Base-by-base conservation (phyloP, 2,113 vertebrate species). In the Struthidea cinerea region DNA sequence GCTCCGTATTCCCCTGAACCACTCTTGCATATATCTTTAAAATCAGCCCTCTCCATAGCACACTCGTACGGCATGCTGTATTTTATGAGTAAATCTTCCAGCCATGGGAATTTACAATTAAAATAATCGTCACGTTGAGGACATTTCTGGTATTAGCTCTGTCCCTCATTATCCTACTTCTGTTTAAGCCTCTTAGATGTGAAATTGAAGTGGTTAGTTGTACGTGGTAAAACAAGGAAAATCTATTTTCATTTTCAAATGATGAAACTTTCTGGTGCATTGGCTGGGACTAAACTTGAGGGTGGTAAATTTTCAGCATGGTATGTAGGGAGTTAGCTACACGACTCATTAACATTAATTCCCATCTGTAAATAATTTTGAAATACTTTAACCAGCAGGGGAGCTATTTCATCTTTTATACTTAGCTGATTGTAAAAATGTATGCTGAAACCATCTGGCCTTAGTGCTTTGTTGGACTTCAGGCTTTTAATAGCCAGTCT, bases 391-490 rank as follows among this genome's bases (percentile, higher is more conserved):
- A 92, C 84, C 96, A 97, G 89, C 96, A 95, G 93, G 96, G 96
- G 97, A 97, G 89, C 91, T 92, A 92, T 97, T 97, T 96, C 94
- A 92, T 97, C 91, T 94, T 97, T 97, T 97, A 90, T 96, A 92
- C 90, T 97, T 96, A 95, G 88, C 94, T 91, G 94, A 97, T 97
- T 97, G 96, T 95, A 97, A 97, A 97, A 84, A 97, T 92, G 81
- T 94, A 84, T 81, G 81, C 93, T 95, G 93, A 96, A 98, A 95
- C 97, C 97, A 98, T 97, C 97, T 98, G 97, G 96, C 94, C 94
- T 74, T 74, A 87, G 76, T 92, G 91, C 93, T 97, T 86, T 85
- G 89, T 90, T 92, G 97, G 95, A 96, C 97, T 96, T 97, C 75
- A 96, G 81, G 86, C 93, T 96, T 71, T 93, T 86, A 97, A 95